These are phyloP conservation scores for Phasia obesa DNA, from an alignment of 2,888 invertebrate species.

Conservation along the genomic window DNA sequence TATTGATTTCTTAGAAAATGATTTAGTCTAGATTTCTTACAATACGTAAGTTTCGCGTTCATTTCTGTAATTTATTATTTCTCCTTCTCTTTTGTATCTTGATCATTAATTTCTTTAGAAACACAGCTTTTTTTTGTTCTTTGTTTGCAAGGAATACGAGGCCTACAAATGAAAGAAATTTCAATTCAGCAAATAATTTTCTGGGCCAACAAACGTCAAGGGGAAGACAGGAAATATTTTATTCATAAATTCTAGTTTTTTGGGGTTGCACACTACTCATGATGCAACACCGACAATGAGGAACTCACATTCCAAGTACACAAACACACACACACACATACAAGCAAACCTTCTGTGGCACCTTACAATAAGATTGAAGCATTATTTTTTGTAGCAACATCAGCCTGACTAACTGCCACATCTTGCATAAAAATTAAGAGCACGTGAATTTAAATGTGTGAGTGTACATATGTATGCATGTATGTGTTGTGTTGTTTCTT, in stretches of 20 bases:
- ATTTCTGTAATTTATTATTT: background rate
- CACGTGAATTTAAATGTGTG: slow-evolving; percentile 40
- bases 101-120: slow-evolving; percentile 58
- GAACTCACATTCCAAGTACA: slow-evolving; percentile 6
- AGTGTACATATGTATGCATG: too few relatives aligned
- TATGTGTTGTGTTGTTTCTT: slow-evolving; percentile 12
- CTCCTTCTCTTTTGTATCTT: slow-evolving; percentile 10
- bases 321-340: too few relatives aligned
- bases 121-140: slow-evolving; percentile 32
- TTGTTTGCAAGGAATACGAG: slow-evolving; percentile 63
- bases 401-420: slow-evolving; percentile 62
- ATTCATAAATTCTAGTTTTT: slow-evolving; percentile 69
- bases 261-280: slow-evolving; percentile 65
- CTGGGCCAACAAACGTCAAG: slow-evolving; percentile 66
- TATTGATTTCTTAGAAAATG: too few relatives aligned
- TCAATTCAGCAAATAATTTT: slow-evolving; percentile 53
- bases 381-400: slow-evolving; percentile 39
- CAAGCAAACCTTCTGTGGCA: background rate
- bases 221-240: slow-evolving; percentile 62
- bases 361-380: slow-evolving; percentile 31
- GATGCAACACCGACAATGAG: slow-evolving; percentile 1
- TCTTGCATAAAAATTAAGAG: slow-evolving; percentile 61
- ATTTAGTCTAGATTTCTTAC: too few relatives aligned
- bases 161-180: slow-evolving; percentile 64
- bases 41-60: too few relatives aligned